Base-by-base conservation (phyloP, 92 coral and sea anemone genomes). In the Epizoanthus stellaris region DNA sequence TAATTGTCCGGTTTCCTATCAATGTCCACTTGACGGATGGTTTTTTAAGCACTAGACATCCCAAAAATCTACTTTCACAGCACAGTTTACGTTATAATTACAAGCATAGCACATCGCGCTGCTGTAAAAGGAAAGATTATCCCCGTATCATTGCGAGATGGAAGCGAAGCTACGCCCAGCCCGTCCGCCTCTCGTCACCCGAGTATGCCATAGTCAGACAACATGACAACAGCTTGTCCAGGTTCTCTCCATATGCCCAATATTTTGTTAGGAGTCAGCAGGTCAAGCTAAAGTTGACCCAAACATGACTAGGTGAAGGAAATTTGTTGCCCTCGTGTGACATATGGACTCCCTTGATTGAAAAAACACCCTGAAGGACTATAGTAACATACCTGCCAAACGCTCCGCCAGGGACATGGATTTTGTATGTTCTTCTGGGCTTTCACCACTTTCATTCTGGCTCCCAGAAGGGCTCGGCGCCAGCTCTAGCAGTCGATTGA, bases 351-450 rank as follows among this genome's bases (percentile, higher is more conserved):
- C 16, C 47, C 52, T 17, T 79, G 42, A 20, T 62, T 57, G 80
- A 75, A 53, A 75, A 75, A 75, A 19, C 71, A 40, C 34, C 42
- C 71, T 20, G 19, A 76, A 30, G 40, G 82, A 16, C 70, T 68
- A 38, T 12, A 4, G 11, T 16, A 30, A 12, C 83, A 40, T 63
- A 94, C 98, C 98, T 91, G 98, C 98, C 67, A 94, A 91, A 59
- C 98, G 93, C 66, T 94, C 98, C 14, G 98, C 98, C 65, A 94
- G 85, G 72, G 98, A 94, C 90, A 91, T 91, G n/a, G 88, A 66
- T 20, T 67, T 79, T 60, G 72, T 54, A 45, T 75, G 60, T 21
- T 52, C 70, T 20, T 63, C 71, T 7, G 53, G 77, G 71, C 58
- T 67, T 52, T 65, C 75, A 72, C 83, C 91, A 56, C 77, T 68